Evolutionary conservation across 2,797 vertebrate genomes (phyloP).

Genomic region (Chanos chanos): DNA sequence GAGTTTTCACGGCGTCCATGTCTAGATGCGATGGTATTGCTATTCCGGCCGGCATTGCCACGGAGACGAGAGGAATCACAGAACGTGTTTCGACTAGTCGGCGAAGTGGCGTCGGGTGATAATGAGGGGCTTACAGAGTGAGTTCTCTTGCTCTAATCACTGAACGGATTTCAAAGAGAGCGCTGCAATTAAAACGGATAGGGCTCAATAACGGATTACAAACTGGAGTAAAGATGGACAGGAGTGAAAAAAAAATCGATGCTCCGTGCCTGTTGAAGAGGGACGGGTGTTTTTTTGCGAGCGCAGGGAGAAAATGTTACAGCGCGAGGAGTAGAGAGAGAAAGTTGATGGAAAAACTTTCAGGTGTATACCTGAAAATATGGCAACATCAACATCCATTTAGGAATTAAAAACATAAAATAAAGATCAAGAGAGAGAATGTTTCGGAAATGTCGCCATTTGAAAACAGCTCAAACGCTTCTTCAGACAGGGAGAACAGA

Average conservation of each 20-base stretch:
- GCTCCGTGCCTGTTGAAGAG: slow-evolving; percentile 1
- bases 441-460: too few species aligned
- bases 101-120: slow-evolving; percentile 51
- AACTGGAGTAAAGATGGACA: slow-evolving; percentile 53
- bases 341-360: too few species aligned
- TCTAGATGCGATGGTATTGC: background rate
- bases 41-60: background rate
- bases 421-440: too few species aligned
- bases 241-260: slow-evolving; percentile 15
- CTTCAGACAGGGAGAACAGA: too few species aligned
- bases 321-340: too few species aligned
- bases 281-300: background rate
- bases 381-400: too few species aligned
- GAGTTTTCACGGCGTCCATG: too few species aligned
- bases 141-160: slow-evolving; percentile 65
- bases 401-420: too few species aligned
- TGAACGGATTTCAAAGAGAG: slow-evolving; percentile 68
- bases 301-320: too few species aligned
- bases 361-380: too few species aligned
- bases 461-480: too few species aligned
- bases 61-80: background rate
- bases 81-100: background rate
- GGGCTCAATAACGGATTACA: slow-evolving; percentile 67
- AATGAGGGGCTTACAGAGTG: slow-evolving; percentile 61
- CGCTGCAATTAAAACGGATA: slow-evolving; percentile 72